Base-by-base conservation (phyloP, 2,797 vertebrate species). In the Tolypeutes matacus region DNA sequence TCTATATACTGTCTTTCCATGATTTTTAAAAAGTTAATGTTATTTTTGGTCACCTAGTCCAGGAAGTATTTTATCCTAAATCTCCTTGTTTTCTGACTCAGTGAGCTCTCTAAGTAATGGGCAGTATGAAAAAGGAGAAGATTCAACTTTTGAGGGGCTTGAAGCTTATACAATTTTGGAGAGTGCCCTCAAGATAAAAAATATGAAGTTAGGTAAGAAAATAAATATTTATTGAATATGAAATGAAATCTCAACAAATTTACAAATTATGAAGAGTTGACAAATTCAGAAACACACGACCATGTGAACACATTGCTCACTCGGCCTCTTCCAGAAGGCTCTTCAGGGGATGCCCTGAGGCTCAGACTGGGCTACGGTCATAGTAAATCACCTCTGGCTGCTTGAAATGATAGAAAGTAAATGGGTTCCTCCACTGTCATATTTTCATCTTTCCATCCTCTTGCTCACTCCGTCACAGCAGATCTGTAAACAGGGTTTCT, bases 51-150 rank as follows among this genome's bases (percentile, higher is more conserved):
- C 78, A 83, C 53, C 17, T 80, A n/a, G 23, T 23, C n/a, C 25
- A 69, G 36, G n/a, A 87, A 56, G 51, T 42, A 20, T 15, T 42
- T 69, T 72, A 76, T 46, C 62, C 7, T 31, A 60, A 56, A n/a
- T 82, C 34, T 89, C 7, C 21, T 84, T 75, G 46, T 58, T 65
- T 97, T 89, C 67, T 49, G 67, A 88, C 42, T 94, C 62, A 67
- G 36, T 56, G 34, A 64, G 49, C 49, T 77, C 39, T 65, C 20
- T 86, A 56, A 58, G 31, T 36, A 89, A 75, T 83, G 6, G 25
- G 49, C 14, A 94, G 17, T 65, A 42, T 73, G 21, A n/a, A 91
- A 21, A 53, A 91, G 13, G 21, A 42, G 4, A 81, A 92, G 18
- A 46, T 36, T 75, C 25, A 17, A 0, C 29, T 67, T 89, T 80